A percentile compares a stretch with the other conserved stretches of the same genome.
phyloP scores from a whole-genome alignment of 2,888 invertebrate genomes.

The Dryocosmus kuriphilus region DNA sequence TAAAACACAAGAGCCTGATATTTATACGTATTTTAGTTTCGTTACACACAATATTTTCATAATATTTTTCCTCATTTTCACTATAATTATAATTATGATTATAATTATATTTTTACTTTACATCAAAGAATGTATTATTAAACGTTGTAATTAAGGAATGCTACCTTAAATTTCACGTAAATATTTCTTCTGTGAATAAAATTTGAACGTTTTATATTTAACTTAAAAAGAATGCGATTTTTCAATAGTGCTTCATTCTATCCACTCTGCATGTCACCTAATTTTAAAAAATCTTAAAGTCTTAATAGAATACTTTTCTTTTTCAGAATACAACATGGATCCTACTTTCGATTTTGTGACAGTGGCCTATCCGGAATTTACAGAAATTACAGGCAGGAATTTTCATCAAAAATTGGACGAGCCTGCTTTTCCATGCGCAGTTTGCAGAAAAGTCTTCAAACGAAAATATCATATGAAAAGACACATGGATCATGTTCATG shows the following conservation, averaged over 20 bases:
- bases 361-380: neutral
- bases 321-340: constrained; percentile 3
- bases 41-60: neutral
- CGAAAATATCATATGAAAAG: constrained; percentile 87
- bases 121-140: neutral
- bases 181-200: neutral
- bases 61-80: neutral
- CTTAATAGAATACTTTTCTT: neutral
- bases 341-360: neutral
- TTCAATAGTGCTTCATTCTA: neutral
- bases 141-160: neutral
- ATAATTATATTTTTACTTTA: neutral
- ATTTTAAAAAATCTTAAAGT: neutral
- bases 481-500: constrained; percentile 78
- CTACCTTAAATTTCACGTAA: neutral
- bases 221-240: neutral
- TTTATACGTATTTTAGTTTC: neutral
- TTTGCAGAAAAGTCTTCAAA: constrained; percentile 86
- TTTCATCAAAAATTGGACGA: neutral
- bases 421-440: constrained; percentile 78
- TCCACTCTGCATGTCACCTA: neutral
- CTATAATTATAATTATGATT: neutral
- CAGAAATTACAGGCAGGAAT: constrained; percentile 6
- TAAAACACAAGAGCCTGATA: neutral
- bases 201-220: neutral